phyloP scores from a whole-genome alignment of 1,140 invertebrate species.

The Acyrthosiphon pisum region DNA sequence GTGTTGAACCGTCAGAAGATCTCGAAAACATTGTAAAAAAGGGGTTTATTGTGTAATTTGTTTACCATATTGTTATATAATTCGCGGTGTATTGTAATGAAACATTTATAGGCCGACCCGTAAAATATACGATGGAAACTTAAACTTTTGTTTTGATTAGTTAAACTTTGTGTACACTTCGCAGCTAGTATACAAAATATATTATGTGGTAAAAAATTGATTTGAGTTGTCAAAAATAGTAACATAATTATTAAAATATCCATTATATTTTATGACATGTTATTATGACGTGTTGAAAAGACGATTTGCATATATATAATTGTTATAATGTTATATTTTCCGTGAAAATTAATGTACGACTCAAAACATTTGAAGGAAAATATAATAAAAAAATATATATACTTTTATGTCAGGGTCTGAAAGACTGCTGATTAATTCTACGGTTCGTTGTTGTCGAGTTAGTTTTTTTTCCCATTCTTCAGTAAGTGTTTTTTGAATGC shows the following conservation, averaged over 20 bases:
- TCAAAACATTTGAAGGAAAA: neutral
- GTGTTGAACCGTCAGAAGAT: neutral
- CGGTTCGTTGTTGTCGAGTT: neutral
- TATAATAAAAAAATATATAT: neutral
- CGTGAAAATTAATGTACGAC: neutral
- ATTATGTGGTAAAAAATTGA: neutral
- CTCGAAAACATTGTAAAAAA: neutral
- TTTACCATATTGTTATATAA: neutral
- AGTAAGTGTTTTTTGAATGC: conserved; percentile 21
- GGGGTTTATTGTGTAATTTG: neutral
- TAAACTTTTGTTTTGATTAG: neutral
- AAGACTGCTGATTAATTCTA: conserved; percentile 16
- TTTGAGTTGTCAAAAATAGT: neutral
- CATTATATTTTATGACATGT: neutral
- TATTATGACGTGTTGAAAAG: too few species aligned
- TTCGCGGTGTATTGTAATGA: neutral
- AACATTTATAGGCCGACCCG: neutral
- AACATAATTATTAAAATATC: neutral
- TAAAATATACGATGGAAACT: neutral
- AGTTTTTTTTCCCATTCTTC: neutral
- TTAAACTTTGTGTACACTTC: neutral
- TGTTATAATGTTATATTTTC: neutral
- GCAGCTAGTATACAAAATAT: neutral
- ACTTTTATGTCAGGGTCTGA: conserved; percentile 7
- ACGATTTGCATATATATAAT: too few species aligned